Evolutionary conservation across 2,888 invertebrate genomes (phyloP), one percentile per base, ranked within the genome.

Genomic region (Protodeltote pygarga): DNA sequence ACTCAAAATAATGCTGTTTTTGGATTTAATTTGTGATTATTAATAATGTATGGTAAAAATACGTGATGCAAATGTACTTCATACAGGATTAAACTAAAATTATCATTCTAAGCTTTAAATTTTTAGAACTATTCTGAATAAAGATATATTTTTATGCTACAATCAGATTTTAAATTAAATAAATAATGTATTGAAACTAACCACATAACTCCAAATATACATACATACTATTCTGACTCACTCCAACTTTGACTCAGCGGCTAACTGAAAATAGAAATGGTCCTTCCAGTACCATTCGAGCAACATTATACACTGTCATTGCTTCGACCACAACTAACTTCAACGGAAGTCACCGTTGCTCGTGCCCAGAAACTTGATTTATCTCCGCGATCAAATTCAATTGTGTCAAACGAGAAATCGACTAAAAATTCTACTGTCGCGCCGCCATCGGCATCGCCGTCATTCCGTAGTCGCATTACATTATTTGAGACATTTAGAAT

Each of bases 301-400:
- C 65, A 65, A 57, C 57, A 65, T 65, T 69, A 69, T 60, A 54
- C 47, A 44, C 60, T 66, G 73, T 68, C 63, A 49, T 77, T 57
- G 55, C 76, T 77, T 73, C 61, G 31, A 46, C 65, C 63, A 57
- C 57, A 50, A 55, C 37, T 46, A 40, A 53, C 50, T 50, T 67
- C 71, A 45, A 41, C 77, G 79, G 83, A 81, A 83, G 80, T 75
- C 75, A 67, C 72, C 73, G 73, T 53, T 79, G 79, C 65, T 80
- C 87, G 88, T 87, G 89, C 85, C 65, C 80, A 76, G 87, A 84
- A 88, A 88, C 80, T 76, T 81, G 87, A 88, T 89, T 89, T 83
- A 79, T 81, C 75, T n/a, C 75, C 76, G 72, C 79, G 86, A 85
- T 85, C 85, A 87, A 88, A 89, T 89, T 89, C 87, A 88, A 89